phyloP scores from a whole-genome alignment of 2,797 vertebrate genomes.

The Eulemur coronatus region DNA sequence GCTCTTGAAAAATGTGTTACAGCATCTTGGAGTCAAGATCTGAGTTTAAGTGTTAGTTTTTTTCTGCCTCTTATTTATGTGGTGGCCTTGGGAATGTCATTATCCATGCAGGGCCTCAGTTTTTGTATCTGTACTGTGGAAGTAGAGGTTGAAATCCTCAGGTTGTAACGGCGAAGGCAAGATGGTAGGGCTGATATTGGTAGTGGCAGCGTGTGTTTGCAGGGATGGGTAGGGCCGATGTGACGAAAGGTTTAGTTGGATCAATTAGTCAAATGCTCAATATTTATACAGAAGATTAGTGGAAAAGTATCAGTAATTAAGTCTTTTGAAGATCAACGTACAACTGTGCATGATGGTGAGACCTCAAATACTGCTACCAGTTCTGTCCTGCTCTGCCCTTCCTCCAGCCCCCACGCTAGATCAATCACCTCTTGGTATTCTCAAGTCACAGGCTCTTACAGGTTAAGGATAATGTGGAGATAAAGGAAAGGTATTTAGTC shows the following conservation, averaged over 20 bases:
- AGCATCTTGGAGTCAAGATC: background rate
- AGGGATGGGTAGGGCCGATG: background rate
- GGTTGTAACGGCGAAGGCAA: background rate
- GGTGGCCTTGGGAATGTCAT: background rate
- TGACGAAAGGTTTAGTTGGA: background rate
- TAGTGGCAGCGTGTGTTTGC: background rate
- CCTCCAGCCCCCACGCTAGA: background rate
- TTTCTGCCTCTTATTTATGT: background rate
- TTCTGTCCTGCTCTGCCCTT: background rate
- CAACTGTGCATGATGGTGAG: background rate
- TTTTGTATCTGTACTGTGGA: background rate
- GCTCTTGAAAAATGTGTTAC: background rate
- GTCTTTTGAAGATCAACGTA: background rate
- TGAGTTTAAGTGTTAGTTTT: background rate
- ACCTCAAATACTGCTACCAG: background rate
- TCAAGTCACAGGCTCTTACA: background rate
- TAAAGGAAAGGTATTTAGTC: background rate
- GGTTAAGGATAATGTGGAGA: background rate
- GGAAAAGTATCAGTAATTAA: background rate
- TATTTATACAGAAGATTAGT: background rate
- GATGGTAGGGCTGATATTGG: background rate
- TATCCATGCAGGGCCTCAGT: background rate
- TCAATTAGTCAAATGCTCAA: background rate
- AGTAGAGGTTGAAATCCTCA: background rate
- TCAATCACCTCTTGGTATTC: background rate